These are phyloP conservation scores for Poecilia picta DNA, from an alignment of 2,797 vertebrate genomes.

Conservation along the genomic window DNA sequence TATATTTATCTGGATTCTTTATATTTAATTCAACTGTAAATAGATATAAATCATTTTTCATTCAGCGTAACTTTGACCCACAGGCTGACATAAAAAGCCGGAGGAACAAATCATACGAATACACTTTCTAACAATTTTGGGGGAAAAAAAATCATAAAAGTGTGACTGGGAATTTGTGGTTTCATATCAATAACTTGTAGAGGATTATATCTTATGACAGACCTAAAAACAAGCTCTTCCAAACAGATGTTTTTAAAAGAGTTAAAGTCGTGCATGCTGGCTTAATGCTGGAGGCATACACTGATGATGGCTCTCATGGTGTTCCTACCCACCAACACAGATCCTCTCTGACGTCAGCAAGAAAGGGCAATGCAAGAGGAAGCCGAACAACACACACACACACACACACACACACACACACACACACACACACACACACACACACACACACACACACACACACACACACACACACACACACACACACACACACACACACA, in stretches of 20 bases:
- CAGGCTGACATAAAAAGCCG: not conserved
- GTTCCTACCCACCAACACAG: conserved; percentile 36
- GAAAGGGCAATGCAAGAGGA: conserved; percentile 33
- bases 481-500: too few species aligned
- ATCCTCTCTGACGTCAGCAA: conserved; percentile 51
- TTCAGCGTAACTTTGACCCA: not conserved
- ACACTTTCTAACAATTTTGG: not conserved
- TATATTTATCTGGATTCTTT: not conserved
- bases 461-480: too few species aligned
- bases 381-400: conserved; percentile 18
- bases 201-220: conserved; percentile 28
- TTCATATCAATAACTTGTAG: conserved; percentile 34
- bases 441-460: too few species aligned
- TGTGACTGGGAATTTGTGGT: conserved; percentile 38
- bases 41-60: not conserved
- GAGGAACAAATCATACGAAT: not conserved
- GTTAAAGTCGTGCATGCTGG: conserved; percentile 20
- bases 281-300: conserved; percentile 24
- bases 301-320: conserved; percentile 12
- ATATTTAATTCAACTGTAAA: not conserved
- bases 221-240: conserved; percentile 24
- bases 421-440: too few species aligned
- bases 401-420: too few species aligned
- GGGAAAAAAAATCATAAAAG: conserved; percentile 2
- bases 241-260: conserved; percentile 20